Percentiles rank a stretch among this genome's conserved stretches.
phyloP scores from a whole-genome alignment of 2,797 vertebrate genomes.

The Acanthurus lineatus region DNA sequence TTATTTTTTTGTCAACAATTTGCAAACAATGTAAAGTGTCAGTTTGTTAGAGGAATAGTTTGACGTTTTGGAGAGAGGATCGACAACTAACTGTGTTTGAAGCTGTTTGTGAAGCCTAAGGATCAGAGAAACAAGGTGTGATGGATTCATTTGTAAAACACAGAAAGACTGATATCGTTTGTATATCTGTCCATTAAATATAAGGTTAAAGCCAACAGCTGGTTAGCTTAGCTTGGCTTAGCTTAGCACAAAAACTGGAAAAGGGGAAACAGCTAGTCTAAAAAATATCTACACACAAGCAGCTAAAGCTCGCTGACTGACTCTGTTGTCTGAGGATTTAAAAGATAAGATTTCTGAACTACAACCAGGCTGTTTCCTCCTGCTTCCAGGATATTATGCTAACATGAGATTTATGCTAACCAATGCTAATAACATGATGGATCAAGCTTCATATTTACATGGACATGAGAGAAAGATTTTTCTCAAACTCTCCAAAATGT shows the following conservation, averaged over 20 bases:
- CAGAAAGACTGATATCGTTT: too few species aligned
- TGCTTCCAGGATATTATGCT: background rate
- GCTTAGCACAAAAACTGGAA: background rate
- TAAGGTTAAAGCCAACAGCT: background rate
- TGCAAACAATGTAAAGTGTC: background rate
- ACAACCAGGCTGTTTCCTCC: background rate
- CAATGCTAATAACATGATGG: background rate
- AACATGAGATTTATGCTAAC: slow-evolving; percentile 4
- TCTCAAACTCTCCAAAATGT: slow-evolving; percentile 11
- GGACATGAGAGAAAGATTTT: background rate
- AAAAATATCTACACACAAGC: background rate
- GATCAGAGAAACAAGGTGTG: background rate
- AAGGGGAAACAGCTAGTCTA: background rate
- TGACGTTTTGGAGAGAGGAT: background rate
- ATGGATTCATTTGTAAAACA: background rate
- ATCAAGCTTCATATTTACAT: background rate
- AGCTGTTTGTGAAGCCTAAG: background rate
- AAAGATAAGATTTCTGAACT: background rate
- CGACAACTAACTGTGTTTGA: too few species aligned
- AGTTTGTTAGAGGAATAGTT: slow-evolving; percentile 19
- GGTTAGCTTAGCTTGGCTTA: slow-evolving; percentile 5
- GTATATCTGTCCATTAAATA: background rate
- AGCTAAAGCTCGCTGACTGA: background rate
- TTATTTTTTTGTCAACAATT: slow-evolving; percentile 3
- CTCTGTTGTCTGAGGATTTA: too few species aligned